Percentiles rank a stretch among this genome's conserved stretches.
Conservation (phyloP, 2,888 invertebrate species). For the Maniola hyperantus region DNA sequence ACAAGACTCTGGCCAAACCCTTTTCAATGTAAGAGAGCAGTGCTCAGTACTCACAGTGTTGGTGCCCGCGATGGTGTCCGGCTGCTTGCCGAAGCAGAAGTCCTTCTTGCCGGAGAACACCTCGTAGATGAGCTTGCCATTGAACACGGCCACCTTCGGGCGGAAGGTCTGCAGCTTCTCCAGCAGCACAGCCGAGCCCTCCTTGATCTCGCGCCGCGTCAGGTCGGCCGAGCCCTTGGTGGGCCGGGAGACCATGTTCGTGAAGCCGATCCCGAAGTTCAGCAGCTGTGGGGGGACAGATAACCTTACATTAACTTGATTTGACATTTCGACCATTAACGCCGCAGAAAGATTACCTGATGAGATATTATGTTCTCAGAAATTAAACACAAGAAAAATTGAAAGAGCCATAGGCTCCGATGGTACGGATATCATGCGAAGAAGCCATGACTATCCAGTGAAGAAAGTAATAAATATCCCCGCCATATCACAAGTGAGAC, state of each 20-base stretch:
- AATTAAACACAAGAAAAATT: too few relatives aligned
- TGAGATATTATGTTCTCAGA: too few relatives aligned
- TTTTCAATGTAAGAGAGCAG: too few relatives aligned
- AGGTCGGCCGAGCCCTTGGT: constrained; percentile 98
- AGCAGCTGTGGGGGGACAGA: constrained; percentile 81
- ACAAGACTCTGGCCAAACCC: too few relatives aligned
- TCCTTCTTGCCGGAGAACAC: constrained; percentile 98
- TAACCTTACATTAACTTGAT: too few relatives aligned
- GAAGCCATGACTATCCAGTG: too few relatives aligned
- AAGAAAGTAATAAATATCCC: too few relatives aligned
- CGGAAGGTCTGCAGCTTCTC: constrained; percentile 95
- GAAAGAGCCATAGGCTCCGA: too few relatives aligned
- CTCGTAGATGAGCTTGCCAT: constrained; percentile 99
- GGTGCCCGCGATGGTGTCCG: constrained; percentile 95
- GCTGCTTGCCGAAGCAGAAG: constrained; percentile 97
- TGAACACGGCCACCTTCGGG: constrained; percentile 89
- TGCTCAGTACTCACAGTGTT: constrained; percentile 89
- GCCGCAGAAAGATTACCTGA: too few relatives aligned
- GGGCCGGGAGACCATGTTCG: constrained; percentile 97
- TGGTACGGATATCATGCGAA: too few relatives aligned
- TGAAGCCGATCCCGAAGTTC: constrained; percentile 98
- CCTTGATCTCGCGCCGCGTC: constrained; percentile 96
- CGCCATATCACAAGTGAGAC: too few relatives aligned
- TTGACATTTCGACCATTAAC: too few relatives aligned
- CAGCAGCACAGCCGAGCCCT: constrained; percentile 93